These are phyloP conservation scores for Hippocampus comes DNA, from an alignment of 2,113 vertebrate genomes.

Conservation along the genomic window DNA sequence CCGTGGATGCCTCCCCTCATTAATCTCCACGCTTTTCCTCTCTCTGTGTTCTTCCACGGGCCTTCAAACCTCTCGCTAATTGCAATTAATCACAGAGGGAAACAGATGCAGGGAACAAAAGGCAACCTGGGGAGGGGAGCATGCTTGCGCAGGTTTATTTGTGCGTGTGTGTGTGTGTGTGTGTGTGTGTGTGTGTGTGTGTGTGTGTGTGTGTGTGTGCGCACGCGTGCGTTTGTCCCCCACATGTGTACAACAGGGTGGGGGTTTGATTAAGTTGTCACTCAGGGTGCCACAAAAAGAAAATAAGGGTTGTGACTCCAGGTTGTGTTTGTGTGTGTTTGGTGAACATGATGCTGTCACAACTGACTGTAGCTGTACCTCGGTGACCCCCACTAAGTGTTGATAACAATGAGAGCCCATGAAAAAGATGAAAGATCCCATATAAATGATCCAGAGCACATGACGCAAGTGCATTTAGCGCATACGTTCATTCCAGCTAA, in stretches of 20 bases:
- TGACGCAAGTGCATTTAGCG: not conserved
- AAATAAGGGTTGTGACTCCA: slow-evolving; percentile 32
- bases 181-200: not conserved
- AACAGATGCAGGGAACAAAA: slow-evolving; percentile 98
- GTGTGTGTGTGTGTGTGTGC: too few relatives aligned
- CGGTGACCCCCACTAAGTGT: slow-evolving; percentile 34
- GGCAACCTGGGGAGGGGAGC: slow-evolving; percentile 75
- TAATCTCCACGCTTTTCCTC: slow-evolving; percentile 95
- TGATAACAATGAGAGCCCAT: slow-evolving; percentile 30
- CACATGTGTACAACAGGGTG: slow-evolving; percentile 49
- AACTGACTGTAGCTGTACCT: slow-evolving; percentile 43
- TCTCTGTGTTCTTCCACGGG: slow-evolving; percentile 89
- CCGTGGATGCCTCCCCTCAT: slow-evolving; percentile 87
- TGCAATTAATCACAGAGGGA: slow-evolving; percentile 99
- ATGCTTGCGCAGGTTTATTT: slow-evolving; percentile 46
- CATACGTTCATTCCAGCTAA: not conserved
- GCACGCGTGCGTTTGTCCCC: not conserved
- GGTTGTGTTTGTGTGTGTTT: slow-evolving; percentile 23
- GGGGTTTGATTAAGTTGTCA: slow-evolving; percentile 85
- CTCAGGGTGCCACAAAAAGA: slow-evolving; percentile 48
- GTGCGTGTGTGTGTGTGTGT: slow-evolving; percentile 4
- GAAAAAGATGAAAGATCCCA: slow-evolving; percentile 22
- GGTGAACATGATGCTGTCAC: slow-evolving; percentile 45
- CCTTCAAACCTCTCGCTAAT: slow-evolving; percentile 96
- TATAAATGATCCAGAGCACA: not conserved